Percentiles rank a stretch among this genome's conserved stretches.
These are phyloP conservation scores for Euplagia quadripunctaria DNA, from an alignment of 2,888 invertebrate species.

Conservation along the genomic window DNA sequence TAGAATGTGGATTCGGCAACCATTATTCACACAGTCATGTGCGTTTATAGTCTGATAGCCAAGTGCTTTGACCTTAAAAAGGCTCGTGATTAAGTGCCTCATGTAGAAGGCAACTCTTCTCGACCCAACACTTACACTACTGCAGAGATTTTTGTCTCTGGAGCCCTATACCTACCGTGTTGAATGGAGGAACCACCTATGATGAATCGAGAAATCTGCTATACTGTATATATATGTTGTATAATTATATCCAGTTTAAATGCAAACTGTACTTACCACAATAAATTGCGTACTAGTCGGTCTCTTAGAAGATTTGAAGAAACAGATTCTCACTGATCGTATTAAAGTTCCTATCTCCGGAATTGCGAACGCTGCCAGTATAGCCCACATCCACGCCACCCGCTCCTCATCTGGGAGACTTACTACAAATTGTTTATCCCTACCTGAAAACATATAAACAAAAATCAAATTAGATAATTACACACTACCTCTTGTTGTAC, in stretches of 20 bases:
- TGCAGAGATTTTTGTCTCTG: no score
- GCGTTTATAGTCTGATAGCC: no score
- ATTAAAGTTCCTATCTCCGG: constrained; percentile 96
- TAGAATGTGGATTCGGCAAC: no score
- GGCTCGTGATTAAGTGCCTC: no score
- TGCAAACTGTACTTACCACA: constrained; percentile 73
- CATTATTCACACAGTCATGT: no score
- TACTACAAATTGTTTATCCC: constrained; percentile 94
- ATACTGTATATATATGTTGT: not conserved
- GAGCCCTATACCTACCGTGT: no score
- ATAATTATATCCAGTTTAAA: not conserved
- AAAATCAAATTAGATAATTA: not conserved
- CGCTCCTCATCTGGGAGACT: constrained; percentile 94
- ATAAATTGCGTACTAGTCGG: constrained; percentile 88
- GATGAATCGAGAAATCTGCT: not conserved
- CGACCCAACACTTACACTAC: no score
- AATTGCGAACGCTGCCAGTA: constrained; percentile 94
- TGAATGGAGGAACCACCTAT: no score
- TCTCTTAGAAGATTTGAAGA: constrained; percentile 95
- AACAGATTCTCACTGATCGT: constrained; percentile 94
- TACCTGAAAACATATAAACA: constrained; percentile 87
- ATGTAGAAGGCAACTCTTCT: no score
- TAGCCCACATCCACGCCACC: constrained; percentile 97
- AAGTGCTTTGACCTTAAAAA: no score
- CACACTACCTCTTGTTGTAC: not conserved